These are phyloP conservation scores for Halcyon smyrnensis DNA, from an alignment of 2,797 vertebrate species.

Conservation along the genomic window DNA sequence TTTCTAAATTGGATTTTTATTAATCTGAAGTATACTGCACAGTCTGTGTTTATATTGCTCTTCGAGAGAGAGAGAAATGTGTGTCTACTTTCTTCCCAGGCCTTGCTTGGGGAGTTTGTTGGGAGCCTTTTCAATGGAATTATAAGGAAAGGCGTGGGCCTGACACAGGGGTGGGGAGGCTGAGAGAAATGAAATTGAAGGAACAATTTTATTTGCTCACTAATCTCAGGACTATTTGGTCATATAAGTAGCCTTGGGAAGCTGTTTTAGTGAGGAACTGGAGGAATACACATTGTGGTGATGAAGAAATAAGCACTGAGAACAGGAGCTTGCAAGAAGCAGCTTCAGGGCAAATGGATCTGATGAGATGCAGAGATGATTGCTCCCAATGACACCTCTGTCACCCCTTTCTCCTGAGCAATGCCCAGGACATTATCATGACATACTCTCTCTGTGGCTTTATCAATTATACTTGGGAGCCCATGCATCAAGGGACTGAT, in stretches of 20 bases:
- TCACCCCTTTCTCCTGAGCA: background rate
- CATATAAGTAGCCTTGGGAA: background rate
- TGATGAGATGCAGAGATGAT: background rate
- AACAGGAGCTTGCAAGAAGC: background rate
- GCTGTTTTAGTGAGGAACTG: background rate
- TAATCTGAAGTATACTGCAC: background rate
- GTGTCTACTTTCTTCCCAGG: background rate
- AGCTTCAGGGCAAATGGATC: background rate
- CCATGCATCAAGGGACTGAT: background rate
- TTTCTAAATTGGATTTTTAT: background rate
- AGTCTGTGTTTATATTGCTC: background rate
- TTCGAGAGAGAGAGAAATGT: background rate
- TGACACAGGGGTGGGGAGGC: background rate
- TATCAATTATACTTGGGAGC: background rate
- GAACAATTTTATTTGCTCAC: background rate
- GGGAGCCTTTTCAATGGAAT: background rate
- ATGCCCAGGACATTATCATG: background rate
- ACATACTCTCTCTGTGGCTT: background rate
- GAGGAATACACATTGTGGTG: background rate
- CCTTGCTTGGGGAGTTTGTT: background rate
- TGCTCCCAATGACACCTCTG: background rate
- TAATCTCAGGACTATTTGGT: background rate
- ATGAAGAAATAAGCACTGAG: background rate
- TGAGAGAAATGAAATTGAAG: background rate
- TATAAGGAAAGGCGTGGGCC: fast-evolving